These are phyloP conservation scores for Dinomys branickii DNA, from an alignment of 2,113 vertebrate species.

Conservation along the genomic window DNA sequence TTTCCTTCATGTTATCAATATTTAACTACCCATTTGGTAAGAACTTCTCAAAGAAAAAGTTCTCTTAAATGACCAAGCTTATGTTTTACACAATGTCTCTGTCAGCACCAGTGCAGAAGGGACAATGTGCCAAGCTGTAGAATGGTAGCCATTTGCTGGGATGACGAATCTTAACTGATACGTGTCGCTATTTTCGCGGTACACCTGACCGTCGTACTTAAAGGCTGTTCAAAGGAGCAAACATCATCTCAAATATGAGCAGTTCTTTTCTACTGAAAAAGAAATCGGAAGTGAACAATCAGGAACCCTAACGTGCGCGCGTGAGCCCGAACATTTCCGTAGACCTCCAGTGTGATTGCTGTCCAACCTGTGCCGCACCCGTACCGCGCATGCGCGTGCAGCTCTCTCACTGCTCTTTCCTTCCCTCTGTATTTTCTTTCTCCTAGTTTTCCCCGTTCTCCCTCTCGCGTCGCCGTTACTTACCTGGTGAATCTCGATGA, in stretches of 20 bases:
- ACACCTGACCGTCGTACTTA: background rate
- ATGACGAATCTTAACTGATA: background rate
- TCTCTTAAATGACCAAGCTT: background rate
- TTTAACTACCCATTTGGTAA: background rate
- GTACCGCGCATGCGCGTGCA: background rate
- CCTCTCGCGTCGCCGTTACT: background rate
- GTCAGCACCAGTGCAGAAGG: background rate
- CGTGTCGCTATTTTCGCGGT: background rate
- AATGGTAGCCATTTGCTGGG: background rate
- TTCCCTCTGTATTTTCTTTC: background rate
- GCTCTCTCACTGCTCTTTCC: background rate
- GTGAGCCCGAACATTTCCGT: background rate
- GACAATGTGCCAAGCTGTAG: background rate
- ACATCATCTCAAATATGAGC: background rate
- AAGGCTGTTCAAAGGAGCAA: background rate
- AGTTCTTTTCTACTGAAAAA: background rate
- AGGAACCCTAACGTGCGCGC: background rate
- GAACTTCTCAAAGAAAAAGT: background rate
- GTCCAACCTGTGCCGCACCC: no score
- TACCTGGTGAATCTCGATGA: background rate
- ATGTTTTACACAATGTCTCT: background rate
- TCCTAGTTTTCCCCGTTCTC: background rate
- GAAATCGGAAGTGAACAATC: background rate
- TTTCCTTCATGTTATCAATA: no score
- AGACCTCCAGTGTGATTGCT: background rate